These are phyloP conservation scores for Lemur catta DNA, from an alignment of 2,797 vertebrate species.

Conservation along the genomic window DNA sequence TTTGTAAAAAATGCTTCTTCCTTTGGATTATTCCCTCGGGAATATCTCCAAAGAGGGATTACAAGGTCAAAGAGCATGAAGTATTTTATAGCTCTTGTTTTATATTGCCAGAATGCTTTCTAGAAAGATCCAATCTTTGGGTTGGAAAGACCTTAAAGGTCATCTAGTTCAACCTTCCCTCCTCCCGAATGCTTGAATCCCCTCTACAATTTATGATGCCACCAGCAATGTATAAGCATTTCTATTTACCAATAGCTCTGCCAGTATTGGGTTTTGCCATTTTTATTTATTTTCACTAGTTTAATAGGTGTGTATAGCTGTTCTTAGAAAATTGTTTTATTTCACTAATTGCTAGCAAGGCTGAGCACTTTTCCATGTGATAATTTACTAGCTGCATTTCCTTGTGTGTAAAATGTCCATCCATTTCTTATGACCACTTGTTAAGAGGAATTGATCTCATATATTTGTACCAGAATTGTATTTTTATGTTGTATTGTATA, in stretches of 20 bases:
- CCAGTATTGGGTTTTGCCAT: slow-evolving; percentile 65
- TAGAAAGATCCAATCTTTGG: slow-evolving; percentile 72
- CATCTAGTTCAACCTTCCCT: slow-evolving; percentile 35
- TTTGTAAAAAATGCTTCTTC: slow-evolving; percentile 67
- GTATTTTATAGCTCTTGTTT: slow-evolving; percentile 77
- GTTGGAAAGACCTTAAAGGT: slow-evolving; percentile 73
- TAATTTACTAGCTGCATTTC: slow-evolving; percentile 67
- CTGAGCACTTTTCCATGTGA: slow-evolving; percentile 61
- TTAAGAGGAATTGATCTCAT: slow-evolving; percentile 63
- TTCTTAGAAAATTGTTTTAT: slow-evolving; percentile 70
- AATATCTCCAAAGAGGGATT: slow-evolving; percentile 67
- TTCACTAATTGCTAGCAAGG: slow-evolving; percentile 70
- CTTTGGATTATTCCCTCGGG: slow-evolving; percentile 65
- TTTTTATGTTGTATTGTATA: slow-evolving; percentile 82
- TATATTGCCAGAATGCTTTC: slow-evolving; percentile 71
- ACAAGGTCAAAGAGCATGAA: slow-evolving; percentile 76
- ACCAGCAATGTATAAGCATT: slow-evolving; percentile 76
- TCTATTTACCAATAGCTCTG: slow-evolving; percentile 70
- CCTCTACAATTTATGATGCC: slow-evolving; percentile 67
- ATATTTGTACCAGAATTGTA: slow-evolving; percentile 79
- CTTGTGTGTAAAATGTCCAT: slow-evolving; percentile 71
- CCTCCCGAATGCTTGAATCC: slow-evolving; percentile 72
- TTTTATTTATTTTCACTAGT: slow-evolving; percentile 73
- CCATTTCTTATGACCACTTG: slow-evolving; percentile 79
- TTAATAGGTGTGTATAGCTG: slow-evolving; percentile 60